Conservation (phyloP, 2,113 vertebrate species). For the Pseudopipra pipra region DNA sequence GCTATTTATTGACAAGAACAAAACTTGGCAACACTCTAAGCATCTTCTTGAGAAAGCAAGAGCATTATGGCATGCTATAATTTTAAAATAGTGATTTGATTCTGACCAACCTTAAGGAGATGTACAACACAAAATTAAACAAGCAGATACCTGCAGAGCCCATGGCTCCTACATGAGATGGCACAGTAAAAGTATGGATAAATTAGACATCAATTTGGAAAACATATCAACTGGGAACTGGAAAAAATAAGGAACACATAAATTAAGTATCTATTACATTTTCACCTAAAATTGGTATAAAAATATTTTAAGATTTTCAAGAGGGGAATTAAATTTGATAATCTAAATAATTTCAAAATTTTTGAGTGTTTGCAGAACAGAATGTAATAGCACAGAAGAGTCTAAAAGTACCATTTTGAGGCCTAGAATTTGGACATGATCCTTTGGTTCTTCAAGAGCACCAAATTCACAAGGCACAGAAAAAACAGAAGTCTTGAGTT, state of each 20-base stretch:
- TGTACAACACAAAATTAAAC: background rate
- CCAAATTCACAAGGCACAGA: background rate
- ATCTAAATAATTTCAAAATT: background rate
- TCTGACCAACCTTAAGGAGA: background rate
- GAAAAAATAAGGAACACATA: background rate
- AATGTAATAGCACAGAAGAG: background rate
- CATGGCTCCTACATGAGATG: background rate
- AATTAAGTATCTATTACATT: background rate
- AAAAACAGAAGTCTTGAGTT: background rate
- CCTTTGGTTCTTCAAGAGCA: background rate
- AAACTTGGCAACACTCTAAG: accelerated
- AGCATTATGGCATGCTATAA: accelerated
- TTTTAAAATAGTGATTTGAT: background rate
- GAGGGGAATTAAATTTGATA: background rate
- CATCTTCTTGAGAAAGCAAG: background rate
- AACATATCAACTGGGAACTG: accelerated
- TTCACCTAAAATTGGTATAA: background rate
- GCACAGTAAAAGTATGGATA: background rate
- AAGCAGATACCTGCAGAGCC: background rate
- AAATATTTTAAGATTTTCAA: background rate
- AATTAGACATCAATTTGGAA: background rate
- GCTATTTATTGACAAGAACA: background rate
- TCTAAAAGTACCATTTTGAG: background rate
- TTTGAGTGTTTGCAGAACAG: background rate
- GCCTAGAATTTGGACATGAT: accelerated